Evolutionary conservation across 2,113 vertebrate genomes (phyloP).

Genomic region (Salvelinus sp.): DNA sequence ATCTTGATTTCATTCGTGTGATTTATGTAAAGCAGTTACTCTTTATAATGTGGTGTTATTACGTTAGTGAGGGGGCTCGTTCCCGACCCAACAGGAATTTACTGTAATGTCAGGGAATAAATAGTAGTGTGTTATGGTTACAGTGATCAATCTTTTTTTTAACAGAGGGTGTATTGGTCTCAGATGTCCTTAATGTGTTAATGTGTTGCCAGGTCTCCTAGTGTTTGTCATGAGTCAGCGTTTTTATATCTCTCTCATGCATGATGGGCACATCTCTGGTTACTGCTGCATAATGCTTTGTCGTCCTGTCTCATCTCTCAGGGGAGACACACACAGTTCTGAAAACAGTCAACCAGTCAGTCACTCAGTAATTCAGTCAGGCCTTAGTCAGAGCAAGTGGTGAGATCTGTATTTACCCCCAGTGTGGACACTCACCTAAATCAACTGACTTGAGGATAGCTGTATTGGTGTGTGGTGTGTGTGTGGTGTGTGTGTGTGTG

Average conservation of each 20-base stretch:
- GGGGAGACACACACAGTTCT: conserved; percentile 5
- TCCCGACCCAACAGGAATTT: conserved; percentile 11
- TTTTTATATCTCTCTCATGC: conserved; percentile 5
- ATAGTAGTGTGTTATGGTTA: too few species aligned
- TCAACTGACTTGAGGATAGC: background rate
- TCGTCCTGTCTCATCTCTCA: conserved; percentile 14
- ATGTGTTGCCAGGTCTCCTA: conserved; percentile 34
- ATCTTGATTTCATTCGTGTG: background rate
- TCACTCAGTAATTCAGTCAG: background rate
- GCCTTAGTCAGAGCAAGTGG: background rate
- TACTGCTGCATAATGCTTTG: conserved; percentile 56
- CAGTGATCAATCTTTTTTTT: too few species aligned
- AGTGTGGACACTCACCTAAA: conserved; percentile 38
- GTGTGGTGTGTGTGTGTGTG: conserved; percentile 17
- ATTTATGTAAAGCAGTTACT: background rate
- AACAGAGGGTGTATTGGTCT: background rate
- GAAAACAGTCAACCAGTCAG: conserved; percentile 2
- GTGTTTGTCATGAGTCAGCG: background rate
- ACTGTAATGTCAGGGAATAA: too few species aligned
- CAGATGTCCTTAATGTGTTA: conserved; percentile 18
- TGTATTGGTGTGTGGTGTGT: background rate
- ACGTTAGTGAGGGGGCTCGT: background rate
- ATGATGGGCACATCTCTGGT: conserved; percentile 54
- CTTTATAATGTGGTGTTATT: background rate
- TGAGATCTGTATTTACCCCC: conserved; percentile 5